Base-by-base conservation (phyloP, 2,113 vertebrate genomes). In the Semnornis frantzii region DNA sequence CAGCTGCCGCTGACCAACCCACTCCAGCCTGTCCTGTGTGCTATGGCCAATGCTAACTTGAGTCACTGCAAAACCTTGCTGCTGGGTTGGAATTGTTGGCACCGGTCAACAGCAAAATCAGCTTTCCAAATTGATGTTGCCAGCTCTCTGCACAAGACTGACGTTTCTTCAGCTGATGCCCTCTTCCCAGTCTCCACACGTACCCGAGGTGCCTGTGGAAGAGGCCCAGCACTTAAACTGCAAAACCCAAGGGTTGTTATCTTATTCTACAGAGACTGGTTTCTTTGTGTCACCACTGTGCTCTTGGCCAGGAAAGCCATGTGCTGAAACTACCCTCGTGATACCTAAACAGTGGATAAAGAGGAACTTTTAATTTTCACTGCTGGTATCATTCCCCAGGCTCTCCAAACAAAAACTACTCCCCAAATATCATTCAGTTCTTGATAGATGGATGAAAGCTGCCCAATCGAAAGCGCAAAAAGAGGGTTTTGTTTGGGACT, bases 61-160 rank as follows among this genome's bases (percentile, higher is more conserved):
- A 68, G 75, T 76, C 59, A 6, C 27, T 20, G 50, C 0, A 0
- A 39, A 75, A 20, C 3, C 0, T 23, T 27, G 55, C 60, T 59
- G 76, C 71, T 42, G 57, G 55, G 55, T 69, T 12, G 12, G 71
- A 73, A 65, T 28, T 13, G 46, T 23, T 80, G 80, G 74, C 80
- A 91, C 69, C 79, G 87, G 88, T 84, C 92, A 91, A 39, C 72
- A 89, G 89, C 82, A 74, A 89, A 64, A 86, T 74, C 77, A 21
- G 65, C 6, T 82, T 69, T 92, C 69, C 55, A 73, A 11, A 55
- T 69, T 3, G 44, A 5, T 15, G 30, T 69, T 69, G 60, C 81
- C 60, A 69, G 1, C 34, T 31, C 59, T 33, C 39, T 63, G 64
- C 42, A 19, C 75, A 24, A 63, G 71, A 8, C 60, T 59, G 76